Evolutionary conservation across 2,113 vertebrate species (phyloP).

Genomic region (Sorex araneus): DNA sequence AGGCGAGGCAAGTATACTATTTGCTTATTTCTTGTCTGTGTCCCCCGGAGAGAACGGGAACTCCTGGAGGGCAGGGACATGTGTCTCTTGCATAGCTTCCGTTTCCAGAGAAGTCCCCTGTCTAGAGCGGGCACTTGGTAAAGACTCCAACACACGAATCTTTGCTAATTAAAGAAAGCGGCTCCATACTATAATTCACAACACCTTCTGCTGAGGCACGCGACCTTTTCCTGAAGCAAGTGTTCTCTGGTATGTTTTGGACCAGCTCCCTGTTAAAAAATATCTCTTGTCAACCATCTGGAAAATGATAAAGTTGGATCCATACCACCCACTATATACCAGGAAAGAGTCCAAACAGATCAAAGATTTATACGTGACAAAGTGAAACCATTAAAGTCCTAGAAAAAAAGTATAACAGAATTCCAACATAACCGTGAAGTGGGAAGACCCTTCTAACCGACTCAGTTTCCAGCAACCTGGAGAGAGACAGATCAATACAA

Average conservation of each 20-base stretch:
- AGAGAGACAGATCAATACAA: constrained; percentile 13
- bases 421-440: neutral
- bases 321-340: constrained; percentile 79
- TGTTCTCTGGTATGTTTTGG: constrained; percentile 74
- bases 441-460: constrained; percentile 33
- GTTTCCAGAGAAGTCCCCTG: constrained; percentile 35
- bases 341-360: constrained; percentile 82
- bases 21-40: neutral
- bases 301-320: constrained; percentile 81
- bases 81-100: neutral
- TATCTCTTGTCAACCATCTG: constrained; percentile 80
- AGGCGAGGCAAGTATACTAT: neutral
- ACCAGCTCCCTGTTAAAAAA: constrained; percentile 78
- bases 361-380: constrained; percentile 78
- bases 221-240: constrained; percentile 76
- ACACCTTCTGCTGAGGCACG: constrained; percentile 67
- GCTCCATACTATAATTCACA: constrained; percentile 70
- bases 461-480: neutral
- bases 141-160: constrained; percentile 60
- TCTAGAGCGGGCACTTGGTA: neutral
- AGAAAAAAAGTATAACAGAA: constrained; percentile 67
- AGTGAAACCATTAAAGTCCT: constrained; percentile 74
- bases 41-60: neutral
- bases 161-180: constrained; percentile 75
- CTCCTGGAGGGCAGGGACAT: neutral